Evolutionary conservation across 2,113 vertebrate genomes (phyloP).

Genomic region (Serinus canaria): DNA sequence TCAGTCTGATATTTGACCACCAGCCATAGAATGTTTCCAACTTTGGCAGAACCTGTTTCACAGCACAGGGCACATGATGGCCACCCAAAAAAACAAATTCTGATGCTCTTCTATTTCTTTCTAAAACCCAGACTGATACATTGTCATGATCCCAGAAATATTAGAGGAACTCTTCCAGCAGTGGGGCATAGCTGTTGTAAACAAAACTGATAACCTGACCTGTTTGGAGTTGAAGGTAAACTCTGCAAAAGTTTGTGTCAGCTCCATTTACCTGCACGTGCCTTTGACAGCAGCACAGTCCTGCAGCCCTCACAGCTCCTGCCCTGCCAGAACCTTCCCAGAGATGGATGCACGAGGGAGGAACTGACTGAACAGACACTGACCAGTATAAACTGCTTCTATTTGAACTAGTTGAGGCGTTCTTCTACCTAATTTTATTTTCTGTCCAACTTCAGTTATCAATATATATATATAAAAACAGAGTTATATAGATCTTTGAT

Average conservation of each 20-base stretch:
- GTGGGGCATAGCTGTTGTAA: background rate
- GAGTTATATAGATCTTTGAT: background rate
- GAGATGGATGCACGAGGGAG: background rate
- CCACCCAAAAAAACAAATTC: background rate
- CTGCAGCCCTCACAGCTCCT: background rate
- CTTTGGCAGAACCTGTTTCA: background rate
- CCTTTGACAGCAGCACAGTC: background rate
- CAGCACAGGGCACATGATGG: background rate
- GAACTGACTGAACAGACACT: background rate
- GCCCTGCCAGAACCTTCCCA: background rate
- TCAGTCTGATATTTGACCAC: background rate
- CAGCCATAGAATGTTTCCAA: background rate
- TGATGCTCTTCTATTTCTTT: background rate
- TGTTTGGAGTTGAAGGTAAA: background rate
- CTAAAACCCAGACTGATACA: background rate
- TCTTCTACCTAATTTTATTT: background rate
- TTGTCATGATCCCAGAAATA: background rate
- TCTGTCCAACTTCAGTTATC: background rate
- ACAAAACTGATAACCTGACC: background rate
- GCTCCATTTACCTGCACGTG: background rate
- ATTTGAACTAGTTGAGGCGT: rapidly evolving
- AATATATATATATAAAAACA: no score
- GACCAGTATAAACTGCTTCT: background rate
- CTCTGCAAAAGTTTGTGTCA: background rate
- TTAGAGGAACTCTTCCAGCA: background rate